phyloP scores from a whole-genome alignment of 2,113 vertebrate genomes.

The Rynchops niger region DNA sequence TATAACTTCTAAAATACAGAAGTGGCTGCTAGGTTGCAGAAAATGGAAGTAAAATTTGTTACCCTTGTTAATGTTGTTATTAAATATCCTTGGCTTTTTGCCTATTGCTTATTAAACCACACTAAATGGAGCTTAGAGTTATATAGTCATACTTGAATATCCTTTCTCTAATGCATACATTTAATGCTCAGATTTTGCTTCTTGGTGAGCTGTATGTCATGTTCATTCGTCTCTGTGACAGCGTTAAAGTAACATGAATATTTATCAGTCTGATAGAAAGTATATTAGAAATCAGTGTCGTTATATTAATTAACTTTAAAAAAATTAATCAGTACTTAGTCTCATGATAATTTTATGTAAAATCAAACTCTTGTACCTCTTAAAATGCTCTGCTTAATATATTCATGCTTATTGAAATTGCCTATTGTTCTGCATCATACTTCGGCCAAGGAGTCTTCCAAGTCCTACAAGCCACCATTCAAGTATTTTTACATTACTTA shows the following conservation, averaged over 20 bases:
- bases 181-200: neutral
- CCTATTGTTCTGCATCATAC: neutral
- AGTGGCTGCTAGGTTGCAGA: conserved; percentile 1
- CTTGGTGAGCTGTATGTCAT: neutral
- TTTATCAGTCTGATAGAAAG: conserved; percentile 1
- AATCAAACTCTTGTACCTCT: neutral
- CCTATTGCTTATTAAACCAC: conserved; percentile 22
- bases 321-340: neutral
- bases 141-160: neutral
- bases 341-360: neutral
- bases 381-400: neutral
- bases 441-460: neutral
- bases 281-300: neutral
- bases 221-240: neutral
- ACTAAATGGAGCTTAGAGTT: conserved; percentile 25
- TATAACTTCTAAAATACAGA: neutral
- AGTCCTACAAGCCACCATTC: neutral
- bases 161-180: conserved; percentile 4
- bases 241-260: neutral
- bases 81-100: conserved; percentile 54
- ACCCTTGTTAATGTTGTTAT: neutral
- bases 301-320: conserved; percentile 8
- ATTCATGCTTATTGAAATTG: neutral
- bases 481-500: neutral
- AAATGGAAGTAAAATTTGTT: conserved; percentile 42